Percentiles rank a stretch among this genome's conserved stretches.
Conservation (phyloP, 2,888 invertebrate genomes). For the Apotomis capreana region DNA sequence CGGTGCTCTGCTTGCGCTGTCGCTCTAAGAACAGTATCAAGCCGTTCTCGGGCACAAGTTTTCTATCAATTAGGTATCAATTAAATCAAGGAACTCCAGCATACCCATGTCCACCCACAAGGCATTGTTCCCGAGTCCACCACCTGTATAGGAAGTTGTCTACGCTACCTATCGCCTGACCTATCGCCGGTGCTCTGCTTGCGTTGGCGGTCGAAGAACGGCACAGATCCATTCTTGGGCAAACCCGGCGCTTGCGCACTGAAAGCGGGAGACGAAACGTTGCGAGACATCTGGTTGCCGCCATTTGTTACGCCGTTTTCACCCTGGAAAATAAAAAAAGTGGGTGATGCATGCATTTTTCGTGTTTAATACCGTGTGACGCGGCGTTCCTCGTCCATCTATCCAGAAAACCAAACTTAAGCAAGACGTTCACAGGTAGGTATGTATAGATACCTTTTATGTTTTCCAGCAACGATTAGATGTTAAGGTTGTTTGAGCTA, state of each 20-base stretch:
- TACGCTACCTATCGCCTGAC: constrained; percentile 66
- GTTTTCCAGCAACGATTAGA: too few species aligned
- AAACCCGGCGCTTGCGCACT: constrained; percentile 87
- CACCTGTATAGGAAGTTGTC: constrained; percentile 40
- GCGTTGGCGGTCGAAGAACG: constrained; percentile 93
- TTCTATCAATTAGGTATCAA: too few species aligned
- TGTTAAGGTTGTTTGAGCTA: too few species aligned
- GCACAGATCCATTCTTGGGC: constrained; percentile 95
- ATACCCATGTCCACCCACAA: too few species aligned
- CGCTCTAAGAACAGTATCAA: constrained; percentile 95
- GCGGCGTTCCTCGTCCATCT: too few species aligned
- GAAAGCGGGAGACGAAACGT: constrained; percentile 94
- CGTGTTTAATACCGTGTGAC: too few species aligned
- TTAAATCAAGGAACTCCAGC: too few species aligned
- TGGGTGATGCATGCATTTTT: too few species aligned
- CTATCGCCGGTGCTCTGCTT: constrained; percentile 93
- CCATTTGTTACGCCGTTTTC: constrained; percentile 57
- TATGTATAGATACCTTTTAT: too few species aligned
- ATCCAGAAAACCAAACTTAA: too few species aligned
- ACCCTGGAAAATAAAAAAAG: constrained; percentile 49
- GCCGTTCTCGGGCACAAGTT: constrained; percentile 89
- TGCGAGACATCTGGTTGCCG: constrained; percentile 85
- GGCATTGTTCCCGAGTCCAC: constrained; percentile 31
- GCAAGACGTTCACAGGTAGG: too few species aligned
- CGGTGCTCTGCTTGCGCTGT: constrained; percentile 91